Evolutionary conservation across 2,113 vertebrate genomes (phyloP).

Genomic region (Pampusana beccarii): DNA sequence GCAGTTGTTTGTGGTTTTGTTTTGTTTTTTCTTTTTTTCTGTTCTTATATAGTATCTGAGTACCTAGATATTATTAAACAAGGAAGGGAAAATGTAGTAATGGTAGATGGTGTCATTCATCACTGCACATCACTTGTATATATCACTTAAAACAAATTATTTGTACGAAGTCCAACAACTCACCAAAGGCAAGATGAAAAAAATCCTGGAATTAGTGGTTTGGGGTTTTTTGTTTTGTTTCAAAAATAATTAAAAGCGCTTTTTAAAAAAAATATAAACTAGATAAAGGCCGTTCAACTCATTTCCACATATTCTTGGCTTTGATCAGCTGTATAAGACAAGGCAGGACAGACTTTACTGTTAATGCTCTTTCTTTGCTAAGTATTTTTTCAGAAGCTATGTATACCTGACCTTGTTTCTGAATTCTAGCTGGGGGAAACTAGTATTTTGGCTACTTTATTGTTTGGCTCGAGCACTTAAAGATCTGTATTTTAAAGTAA

Average conservation of each 20-base stretch:
- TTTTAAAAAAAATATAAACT: neutral
- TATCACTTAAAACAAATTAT: neutral
- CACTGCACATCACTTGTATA: neutral
- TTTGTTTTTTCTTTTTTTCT: fast-evolving
- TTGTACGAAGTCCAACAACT: neutral
- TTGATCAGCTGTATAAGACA: neutral
- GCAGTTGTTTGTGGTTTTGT: neutral
- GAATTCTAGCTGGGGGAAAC: neutral
- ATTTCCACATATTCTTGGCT: neutral
- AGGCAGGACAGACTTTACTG: neutral
- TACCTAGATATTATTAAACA: neutral
- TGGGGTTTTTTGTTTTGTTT: too few relatives aligned
- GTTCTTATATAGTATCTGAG: fast-evolving
- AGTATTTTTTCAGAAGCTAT: neutral
- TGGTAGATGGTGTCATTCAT: neutral
- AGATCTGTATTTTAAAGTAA: constrained; percentile 10
- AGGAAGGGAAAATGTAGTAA: neutral
- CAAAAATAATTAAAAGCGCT: neutral
- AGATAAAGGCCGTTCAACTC: neutral
- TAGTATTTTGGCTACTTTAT: neutral
- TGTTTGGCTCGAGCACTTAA: neutral
- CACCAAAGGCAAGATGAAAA: neutral
- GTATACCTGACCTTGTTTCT: neutral
- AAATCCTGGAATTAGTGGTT: neutral
- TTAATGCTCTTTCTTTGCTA: neutral